phyloP scores from a whole-genome alignment of 2,797 vertebrate genomes.

The Arremon aurantiirostris region DNA sequence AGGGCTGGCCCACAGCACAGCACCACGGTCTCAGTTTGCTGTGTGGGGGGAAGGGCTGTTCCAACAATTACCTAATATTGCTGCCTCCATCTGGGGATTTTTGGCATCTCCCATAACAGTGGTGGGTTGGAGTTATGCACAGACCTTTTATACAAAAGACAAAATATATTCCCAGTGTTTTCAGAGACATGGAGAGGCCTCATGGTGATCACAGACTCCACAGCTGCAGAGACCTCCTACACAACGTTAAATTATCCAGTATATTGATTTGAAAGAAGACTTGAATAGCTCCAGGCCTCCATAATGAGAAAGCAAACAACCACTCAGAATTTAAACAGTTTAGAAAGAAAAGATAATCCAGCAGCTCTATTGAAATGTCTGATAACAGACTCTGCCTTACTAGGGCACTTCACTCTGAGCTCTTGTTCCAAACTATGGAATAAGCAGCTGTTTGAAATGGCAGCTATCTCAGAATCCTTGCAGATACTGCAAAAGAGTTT shows the following conservation, averaged over 20 bases:
- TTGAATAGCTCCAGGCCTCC: not conserved
- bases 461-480: not conserved
- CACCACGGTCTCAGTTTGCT: not conserved
- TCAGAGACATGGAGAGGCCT: not conserved
- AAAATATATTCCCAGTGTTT: not conserved
- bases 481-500: not conserved
- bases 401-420: not conserved
- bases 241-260: not conserved
- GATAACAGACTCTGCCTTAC: not conserved
- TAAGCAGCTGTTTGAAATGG: not conserved
- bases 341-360: not conserved
- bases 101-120: not conserved
- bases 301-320: conserved; percentile 1
- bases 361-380: not conserved
- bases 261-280: not conserved
- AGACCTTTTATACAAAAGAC: not conserved
- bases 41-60: not conserved
- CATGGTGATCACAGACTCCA: not conserved
- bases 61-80: not conserved
- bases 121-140: not conserved
- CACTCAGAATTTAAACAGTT: not conserved
- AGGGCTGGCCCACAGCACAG: not conserved
- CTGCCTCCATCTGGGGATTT: not conserved
- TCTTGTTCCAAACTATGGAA: not conserved
- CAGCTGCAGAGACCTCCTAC: not conserved